phyloP scores from a whole-genome alignment of 2,797 vertebrate genomes.

The Gymnodraco acuticeps region DNA sequence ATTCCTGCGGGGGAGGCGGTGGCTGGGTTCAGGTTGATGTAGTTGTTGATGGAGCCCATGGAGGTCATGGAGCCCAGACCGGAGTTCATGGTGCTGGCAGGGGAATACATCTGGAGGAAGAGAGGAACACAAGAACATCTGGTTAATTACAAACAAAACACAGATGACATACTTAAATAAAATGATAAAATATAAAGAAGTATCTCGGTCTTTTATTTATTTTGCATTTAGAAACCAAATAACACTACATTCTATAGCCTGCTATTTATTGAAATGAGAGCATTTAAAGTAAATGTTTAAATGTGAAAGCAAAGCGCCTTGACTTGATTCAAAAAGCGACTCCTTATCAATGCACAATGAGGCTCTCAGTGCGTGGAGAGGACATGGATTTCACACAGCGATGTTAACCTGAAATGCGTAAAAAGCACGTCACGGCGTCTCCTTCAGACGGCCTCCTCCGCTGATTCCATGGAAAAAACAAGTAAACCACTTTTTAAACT shows the following conservation, averaged over 20 bases:
- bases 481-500: neutral
- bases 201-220: neutral
- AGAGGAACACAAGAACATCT: slow-evolving; percentile 25
- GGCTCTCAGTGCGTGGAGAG: slow-evolving; percentile 74
- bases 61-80: slow-evolving; percentile 83
- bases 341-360: slow-evolving; percentile 83
- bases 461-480: slow-evolving; percentile 41
- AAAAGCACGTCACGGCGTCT: slow-evolving; percentile 80
- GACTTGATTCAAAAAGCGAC: slow-evolving; percentile 35
- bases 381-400: slow-evolving; percentile 77
- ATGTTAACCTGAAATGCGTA: slow-evolving; percentile 83
- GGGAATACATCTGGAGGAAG: slow-evolving; percentile 88
- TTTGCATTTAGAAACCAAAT: neutral
- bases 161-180: neutral
- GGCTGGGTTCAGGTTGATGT: slow-evolving; percentile 90
- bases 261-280: neutral
- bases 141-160: slow-evolving; percentile 23
- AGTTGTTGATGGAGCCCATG: slow-evolving; percentile 89
- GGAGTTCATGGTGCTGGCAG: slow-evolving; percentile 87
- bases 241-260: neutral
- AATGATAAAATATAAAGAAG: neutral
- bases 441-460: slow-evolving; percentile 57
- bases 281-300: neutral
- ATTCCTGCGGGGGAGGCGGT: slow-evolving; percentile 83
- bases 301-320: slow-evolving; percentile 5